A percentile compares a stretch with the other conserved stretches of the same genome.
These are phyloP conservation scores for Drosophila serrata DNA, from an alignment of 1,140 invertebrate genomes.

Conservation along the genomic window DNA sequence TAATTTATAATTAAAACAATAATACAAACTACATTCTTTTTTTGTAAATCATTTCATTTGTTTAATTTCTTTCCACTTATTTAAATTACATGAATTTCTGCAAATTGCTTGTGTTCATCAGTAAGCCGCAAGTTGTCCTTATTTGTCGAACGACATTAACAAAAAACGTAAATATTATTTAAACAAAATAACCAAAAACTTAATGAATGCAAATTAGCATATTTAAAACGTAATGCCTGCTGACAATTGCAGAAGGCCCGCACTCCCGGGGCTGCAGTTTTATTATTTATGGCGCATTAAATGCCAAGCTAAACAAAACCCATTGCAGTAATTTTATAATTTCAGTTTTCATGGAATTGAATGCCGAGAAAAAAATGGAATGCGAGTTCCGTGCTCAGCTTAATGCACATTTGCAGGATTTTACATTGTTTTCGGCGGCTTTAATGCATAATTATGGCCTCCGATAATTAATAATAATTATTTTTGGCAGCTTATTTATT, in stretches of 20 bases:
- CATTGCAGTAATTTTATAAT: conserved; percentile 22
- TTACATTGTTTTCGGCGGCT: conserved; percentile 39
- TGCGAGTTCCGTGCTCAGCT: conserved; percentile 14
- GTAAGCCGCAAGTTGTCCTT: background rate
- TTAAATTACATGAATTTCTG: background rate
- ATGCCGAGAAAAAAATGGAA: background rate
- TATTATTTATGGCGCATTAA: conserved; percentile 77
- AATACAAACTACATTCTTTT: background rate
- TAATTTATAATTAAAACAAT: background rate
- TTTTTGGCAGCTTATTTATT: conserved; percentile 72
- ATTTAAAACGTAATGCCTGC: conserved; percentile 76
- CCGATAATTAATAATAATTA: conserved; percentile 75
- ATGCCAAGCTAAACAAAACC: conserved; percentile 60
- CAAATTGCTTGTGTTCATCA: conserved; percentile 11
- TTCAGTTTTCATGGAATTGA: conserved; percentile 22
- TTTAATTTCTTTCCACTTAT: background rate
- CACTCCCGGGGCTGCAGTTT: conserved; percentile 35
- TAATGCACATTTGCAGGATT: conserved; percentile 32
- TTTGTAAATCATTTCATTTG: no score
- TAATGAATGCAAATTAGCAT: conserved; percentile 76
- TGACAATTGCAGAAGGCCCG: conserved; percentile 65
- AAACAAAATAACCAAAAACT: conserved; percentile 50
- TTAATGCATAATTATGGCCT: conserved; percentile 61
- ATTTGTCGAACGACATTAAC: conserved; percentile 8
- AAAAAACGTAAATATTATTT: conserved; percentile 24